Evolutionary conservation across 2,797 vertebrate species (phyloP), one percentile per base, ranked within the genome.

Genomic region (Danio albolineatus): DNA sequence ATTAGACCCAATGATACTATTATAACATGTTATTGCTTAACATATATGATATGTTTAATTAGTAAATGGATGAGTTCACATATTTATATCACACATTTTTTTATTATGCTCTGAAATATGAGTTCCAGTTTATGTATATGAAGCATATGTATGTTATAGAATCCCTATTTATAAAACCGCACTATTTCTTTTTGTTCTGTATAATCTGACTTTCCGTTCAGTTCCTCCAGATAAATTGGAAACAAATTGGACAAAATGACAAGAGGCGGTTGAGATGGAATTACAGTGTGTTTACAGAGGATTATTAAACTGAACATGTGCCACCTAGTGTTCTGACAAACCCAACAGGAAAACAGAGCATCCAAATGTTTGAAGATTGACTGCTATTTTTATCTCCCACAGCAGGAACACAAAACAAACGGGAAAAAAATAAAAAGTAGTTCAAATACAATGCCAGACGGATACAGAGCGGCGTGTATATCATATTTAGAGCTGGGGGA

Each of bases 241-340:
- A 19, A n/a, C 19, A 48, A 73, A 59, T 46, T 73, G 41, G 10
- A 44, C 19, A 73, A 73, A 44, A 46, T 43, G 56, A 28, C 21
- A 21, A 36, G 8, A 73, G 12, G 39, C 10, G 41, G 19, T 57
- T 57, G n/a, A 57, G 54, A 73, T 2, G 43, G 54, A 74, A 59
- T 59, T 60, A 48, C 28, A 19, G 59, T 70, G 4, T 61, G 46
- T 78, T 71, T 69, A 56, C 44, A 54, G 17, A 78, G 19, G 13
- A 66, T 75, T 36, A 51, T 39, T 28, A 44, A 73, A 74, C 61
- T 14, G 5, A 81, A 61, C 75, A 54, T 17, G 4, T 57, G n/a
- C 56, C 51, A 54, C 44, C 19, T 39, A 39, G 39, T 67, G 39
- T 56, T 64, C 36, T 13, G 28, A 61, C 41, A 67, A 71, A 38